These are phyloP conservation scores for Idris sp. DNA, from an alignment of 1,140 invertebrate species.

Conservation along the genomic window DNA sequence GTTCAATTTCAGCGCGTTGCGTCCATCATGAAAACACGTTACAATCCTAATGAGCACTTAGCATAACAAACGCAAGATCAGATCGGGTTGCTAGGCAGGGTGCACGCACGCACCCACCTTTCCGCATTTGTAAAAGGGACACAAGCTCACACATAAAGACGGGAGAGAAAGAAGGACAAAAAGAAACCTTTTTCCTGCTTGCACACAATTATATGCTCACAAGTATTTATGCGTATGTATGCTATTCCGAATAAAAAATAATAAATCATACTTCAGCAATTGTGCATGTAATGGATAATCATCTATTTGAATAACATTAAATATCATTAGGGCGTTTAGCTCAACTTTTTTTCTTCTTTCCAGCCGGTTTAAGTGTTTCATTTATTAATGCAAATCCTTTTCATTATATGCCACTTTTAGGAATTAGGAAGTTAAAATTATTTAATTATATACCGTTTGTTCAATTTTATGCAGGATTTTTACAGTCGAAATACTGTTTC, in stretches of 20 bases:
- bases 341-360: conserved; percentile 33
- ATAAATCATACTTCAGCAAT: conserved; percentile 61
- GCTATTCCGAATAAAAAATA: conserved; percentile 49
- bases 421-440: conserved; percentile 29
- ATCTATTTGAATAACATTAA: conserved; percentile 59
- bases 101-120: conserved; percentile 55
- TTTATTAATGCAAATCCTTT: conserved; percentile 36
- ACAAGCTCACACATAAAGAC: conserved; percentile 36
- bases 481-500: too few species aligned
- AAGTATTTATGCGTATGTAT: conserved; percentile 42
- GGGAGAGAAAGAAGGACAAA: too few species aligned
- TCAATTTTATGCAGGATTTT: too few species aligned
- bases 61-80: conserved; percentile 76
- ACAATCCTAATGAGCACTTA: conserved; percentile 77
- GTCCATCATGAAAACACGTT: conserved; percentile 71
- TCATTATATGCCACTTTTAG: background rate
- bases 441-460: conserved; percentile 15
- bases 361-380: conserved; percentile 38
- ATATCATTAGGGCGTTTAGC: conserved; percentile 33
- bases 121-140: conserved; percentile 43
- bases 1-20: conserved; percentile 69
- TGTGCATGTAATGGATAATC: conserved; percentile 62
- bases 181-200: conserved; percentile 46
- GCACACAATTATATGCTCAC: conserved; percentile 58
- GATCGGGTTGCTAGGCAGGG: conserved; percentile 70